These are phyloP conservation scores for Carassius gibelio DNA, from an alignment of 2,113 vertebrate genomes.

Conservation along the genomic window DNA sequence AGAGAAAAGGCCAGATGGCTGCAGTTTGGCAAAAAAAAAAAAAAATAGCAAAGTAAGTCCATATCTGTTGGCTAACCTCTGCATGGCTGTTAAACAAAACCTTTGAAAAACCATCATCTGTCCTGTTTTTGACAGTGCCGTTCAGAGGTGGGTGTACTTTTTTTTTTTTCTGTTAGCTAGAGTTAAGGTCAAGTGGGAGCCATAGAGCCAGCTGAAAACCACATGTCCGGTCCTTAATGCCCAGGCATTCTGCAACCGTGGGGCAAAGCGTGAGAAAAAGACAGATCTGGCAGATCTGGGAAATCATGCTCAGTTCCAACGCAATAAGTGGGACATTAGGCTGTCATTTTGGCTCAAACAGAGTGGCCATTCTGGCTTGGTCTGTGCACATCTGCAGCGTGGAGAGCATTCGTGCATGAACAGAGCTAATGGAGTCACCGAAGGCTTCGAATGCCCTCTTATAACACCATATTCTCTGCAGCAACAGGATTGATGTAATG, in stretches of 20 bases:
- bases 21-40: too few relatives aligned
- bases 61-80: neutral
- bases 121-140: neutral
- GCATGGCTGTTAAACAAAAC: slow-evolving; percentile 13
- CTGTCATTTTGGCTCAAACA: slow-evolving; percentile 38
- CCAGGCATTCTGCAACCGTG: neutral
- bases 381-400: slow-evolving; percentile 23
- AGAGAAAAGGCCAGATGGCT: too few relatives aligned
- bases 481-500: slow-evolving; percentile 10
- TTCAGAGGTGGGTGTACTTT: slow-evolving; percentile 6
- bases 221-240: slow-evolving; percentile 15
- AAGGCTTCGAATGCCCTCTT: neutral
- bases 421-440: neutral
- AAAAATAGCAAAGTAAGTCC: too few relatives aligned
- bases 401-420: slow-evolving; percentile 8
- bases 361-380: slow-evolving; percentile 27
- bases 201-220: slow-evolving; percentile 2
- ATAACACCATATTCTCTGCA: slow-evolving; percentile 2
- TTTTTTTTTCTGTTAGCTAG: slow-evolving; percentile 11
- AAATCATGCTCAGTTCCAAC: neutral
- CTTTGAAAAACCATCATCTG: slow-evolving; percentile 20
- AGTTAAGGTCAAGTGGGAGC: slow-evolving; percentile 39
- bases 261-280: slow-evolving; percentile 4
- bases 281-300: neutral
- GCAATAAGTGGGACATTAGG: slow-evolving; percentile 37